These are phyloP conservation scores for Oreortyx pictus DNA, from an alignment of 2,797 vertebrate species.

Conservation along the genomic window DNA sequence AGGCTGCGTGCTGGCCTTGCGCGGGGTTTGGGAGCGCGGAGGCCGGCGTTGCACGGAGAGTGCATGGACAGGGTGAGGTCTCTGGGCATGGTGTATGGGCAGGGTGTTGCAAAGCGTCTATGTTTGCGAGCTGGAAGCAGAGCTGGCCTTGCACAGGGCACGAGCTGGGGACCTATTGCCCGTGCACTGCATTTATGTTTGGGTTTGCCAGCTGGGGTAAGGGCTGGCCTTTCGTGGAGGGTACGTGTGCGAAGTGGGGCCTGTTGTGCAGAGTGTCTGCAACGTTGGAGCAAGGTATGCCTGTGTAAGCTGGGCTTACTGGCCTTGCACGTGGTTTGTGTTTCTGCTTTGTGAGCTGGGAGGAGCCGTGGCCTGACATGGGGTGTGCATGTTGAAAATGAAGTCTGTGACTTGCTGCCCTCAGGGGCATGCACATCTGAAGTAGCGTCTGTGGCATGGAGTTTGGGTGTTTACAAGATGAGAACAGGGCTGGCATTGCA, in stretches of 20 bases:
- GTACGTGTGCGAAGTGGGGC: accelerated
- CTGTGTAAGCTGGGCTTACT: neutral
- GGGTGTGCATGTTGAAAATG: neutral
- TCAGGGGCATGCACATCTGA: too few species aligned
- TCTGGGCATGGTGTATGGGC: too few species aligned
- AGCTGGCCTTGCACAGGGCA: neutral
- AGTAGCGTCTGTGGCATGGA: too few species aligned
- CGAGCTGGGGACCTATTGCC: neutral
- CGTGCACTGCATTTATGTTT: too few species aligned
- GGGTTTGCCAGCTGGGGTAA: too few species aligned
- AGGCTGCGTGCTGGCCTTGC: neutral
- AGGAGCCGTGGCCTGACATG: neutral
- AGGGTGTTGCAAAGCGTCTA: too few species aligned
- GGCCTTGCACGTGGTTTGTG: neutral
- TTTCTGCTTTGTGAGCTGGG: neutral
- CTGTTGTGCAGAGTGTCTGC: neutral
- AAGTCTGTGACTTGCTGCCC: neutral
- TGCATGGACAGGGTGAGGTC: too few species aligned
- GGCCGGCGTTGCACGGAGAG: neutral
- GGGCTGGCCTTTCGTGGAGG: neutral
- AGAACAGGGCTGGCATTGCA: too few species aligned
- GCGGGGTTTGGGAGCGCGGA: neutral
- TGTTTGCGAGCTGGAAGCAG: neutral
- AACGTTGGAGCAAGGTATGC: neutral
- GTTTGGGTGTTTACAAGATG: too few species aligned